A percentile compares a stretch with the other conserved stretches of the same genome.
Evolutionary conservation across 2,113 vertebrate species (phyloP).

Genomic region (Enhydra lutris): DNA sequence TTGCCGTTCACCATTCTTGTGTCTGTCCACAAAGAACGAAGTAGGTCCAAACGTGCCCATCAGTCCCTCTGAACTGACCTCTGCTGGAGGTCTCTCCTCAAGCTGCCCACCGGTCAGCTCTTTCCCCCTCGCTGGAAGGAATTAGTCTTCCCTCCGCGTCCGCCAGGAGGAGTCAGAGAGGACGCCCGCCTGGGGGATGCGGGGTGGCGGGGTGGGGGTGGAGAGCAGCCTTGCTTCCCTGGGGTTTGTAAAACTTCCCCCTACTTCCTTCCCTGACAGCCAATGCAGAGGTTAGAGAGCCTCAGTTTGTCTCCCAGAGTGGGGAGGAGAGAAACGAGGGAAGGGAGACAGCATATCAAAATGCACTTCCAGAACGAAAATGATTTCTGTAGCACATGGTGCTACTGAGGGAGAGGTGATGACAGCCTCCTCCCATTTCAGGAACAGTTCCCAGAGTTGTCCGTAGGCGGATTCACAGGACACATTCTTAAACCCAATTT

Average conservation of each 20-base stretch:
- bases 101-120: background rate
- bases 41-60: background rate
- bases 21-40: background rate
- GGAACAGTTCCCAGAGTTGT: slow-evolving; percentile 60
- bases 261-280: background rate
- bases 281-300: background rate
- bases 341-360: background rate
- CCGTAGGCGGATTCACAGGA: slow-evolving; percentile 65
- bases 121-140: background rate
- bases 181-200: background rate
- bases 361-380: slow-evolving; percentile 53
- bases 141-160: background rate
- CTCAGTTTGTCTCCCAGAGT: background rate
- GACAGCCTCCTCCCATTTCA: slow-evolving; percentile 65
- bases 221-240: background rate
- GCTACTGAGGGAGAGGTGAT: slow-evolving; percentile 49
- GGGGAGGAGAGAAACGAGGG: background rate
- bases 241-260: background rate
- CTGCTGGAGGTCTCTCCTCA: background rate
- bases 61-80: background rate
- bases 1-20: background rate
- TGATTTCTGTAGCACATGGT: slow-evolving; percentile 58
- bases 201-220: too few relatives aligned
- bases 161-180: slow-evolving; percentile 29
- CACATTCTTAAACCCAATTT: slow-evolving; percentile 49